These are phyloP conservation scores for Cetonia aurata DNA, from an alignment of 2,888 invertebrate species.

Conservation along the genomic window DNA sequence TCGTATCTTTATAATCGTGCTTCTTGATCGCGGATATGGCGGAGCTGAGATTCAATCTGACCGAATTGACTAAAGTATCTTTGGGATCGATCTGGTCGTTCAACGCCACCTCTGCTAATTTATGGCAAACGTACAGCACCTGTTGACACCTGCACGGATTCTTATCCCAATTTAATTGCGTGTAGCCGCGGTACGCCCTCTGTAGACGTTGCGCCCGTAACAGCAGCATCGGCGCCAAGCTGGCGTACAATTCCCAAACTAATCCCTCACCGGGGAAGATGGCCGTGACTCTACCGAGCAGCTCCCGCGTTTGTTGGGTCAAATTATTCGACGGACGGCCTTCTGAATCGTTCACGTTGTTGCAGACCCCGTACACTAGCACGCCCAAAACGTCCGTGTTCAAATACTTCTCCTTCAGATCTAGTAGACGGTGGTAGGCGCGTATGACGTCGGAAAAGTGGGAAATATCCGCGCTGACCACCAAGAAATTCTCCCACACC, in stretches of 20 bases:
- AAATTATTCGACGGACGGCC: slow-evolving; percentile 68
- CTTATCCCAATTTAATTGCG: slow-evolving; percentile 76
- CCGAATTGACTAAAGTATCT: slow-evolving; percentile 59
- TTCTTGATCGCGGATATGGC: slow-evolving; percentile 64
- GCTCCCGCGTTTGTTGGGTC: slow-evolving; percentile 72
- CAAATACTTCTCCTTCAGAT: slow-evolving; percentile 84
- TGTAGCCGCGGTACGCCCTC: slow-evolving; percentile 79
- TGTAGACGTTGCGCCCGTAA: slow-evolving; percentile 80
- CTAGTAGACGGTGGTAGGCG: slow-evolving; percentile 87
- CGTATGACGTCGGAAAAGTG: slow-evolving; percentile 88
- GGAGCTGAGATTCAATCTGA: slow-evolving; percentile 59
- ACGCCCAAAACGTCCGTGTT: slow-evolving; percentile 83
- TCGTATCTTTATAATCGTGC: slow-evolving; percentile 62
- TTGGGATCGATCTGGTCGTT: slow-evolving; percentile 64
- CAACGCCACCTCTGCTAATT: slow-evolving; percentile 73
- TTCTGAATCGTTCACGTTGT: slow-evolving; percentile 74
- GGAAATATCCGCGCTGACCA: slow-evolving; percentile 88
- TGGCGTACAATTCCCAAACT: slow-evolving; percentile 87
- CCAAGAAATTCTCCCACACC: slow-evolving; percentile 94
- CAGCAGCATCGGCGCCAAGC: slow-evolving; percentile 73
- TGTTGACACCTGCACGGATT: slow-evolving; percentile 72
- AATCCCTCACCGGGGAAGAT: slow-evolving; percentile 77
- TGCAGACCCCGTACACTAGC: slow-evolving; percentile 77
- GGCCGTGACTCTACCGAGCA: slow-evolving; percentile 81
- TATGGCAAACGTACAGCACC: slow-evolving; percentile 73